These are phyloP conservation scores for Hippolais icterina DNA, from an alignment of 2,113 vertebrate genomes.

Conservation along the genomic window DNA sequence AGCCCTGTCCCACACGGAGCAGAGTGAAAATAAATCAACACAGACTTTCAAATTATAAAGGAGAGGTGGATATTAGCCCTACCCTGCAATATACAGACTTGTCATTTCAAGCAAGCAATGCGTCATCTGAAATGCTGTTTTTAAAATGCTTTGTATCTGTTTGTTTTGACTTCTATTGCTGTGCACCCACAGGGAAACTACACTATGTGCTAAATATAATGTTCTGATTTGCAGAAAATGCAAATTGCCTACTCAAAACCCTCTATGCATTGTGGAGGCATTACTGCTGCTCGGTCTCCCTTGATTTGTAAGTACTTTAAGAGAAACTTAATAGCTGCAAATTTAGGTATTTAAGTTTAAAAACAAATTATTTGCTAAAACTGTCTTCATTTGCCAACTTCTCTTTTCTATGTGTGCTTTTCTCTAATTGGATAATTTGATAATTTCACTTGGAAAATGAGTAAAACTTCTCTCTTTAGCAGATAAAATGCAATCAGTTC, in stretches of 20 bases:
- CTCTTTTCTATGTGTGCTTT: background rate
- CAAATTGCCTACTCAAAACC: background rate
- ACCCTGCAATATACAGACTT: background rate
- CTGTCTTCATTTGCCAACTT: background rate
- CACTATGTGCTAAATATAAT: conserved; percentile 8
- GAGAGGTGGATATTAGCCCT: background rate
- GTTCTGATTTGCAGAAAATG: conserved; percentile 42
- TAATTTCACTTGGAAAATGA: conserved; percentile 1
- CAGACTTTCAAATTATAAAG: conserved; percentile 32
- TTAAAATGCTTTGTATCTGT: conserved; percentile 24
- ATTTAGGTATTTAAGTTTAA: background rate
- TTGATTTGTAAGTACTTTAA: background rate
- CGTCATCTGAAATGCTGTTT: conserved; percentile 10
- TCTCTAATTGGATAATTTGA: background rate
- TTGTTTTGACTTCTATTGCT: conserved; percentile 45
- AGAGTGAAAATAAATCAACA: background rate
- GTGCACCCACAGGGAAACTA: conserved; percentile 17
- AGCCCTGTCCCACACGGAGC: background rate
- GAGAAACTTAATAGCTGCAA: background rate
- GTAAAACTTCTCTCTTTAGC: background rate
- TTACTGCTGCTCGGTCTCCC: background rate
- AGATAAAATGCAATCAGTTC: background rate
- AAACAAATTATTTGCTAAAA: background rate
- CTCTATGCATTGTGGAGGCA: background rate
- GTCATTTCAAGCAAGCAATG: background rate